Evolutionary conservation across 64 coral and sea anemone species (phyloP).

Genomic region (Montipora efflorescens): DNA sequence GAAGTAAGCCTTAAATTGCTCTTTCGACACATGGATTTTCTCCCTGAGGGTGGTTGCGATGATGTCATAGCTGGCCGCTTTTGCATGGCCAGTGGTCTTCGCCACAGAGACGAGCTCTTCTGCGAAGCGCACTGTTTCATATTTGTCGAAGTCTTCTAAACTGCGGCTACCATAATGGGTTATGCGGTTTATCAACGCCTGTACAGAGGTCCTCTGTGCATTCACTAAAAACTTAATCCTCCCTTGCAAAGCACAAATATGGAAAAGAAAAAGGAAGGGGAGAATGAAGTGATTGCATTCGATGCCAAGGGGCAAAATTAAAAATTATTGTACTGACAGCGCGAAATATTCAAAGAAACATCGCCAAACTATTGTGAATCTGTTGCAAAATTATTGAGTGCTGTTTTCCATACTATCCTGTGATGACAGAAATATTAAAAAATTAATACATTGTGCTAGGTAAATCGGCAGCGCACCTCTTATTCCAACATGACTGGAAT

Average conservation of each 20-base stretch:
- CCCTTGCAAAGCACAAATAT: not conserved
- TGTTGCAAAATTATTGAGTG: not conserved
- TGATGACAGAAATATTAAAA: not conserved
- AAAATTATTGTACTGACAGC: not conserved
- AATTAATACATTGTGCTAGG: not conserved
- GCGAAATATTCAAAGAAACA: not conserved
- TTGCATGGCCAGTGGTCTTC: constrained; percentile 6
- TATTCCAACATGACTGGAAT: not conserved
- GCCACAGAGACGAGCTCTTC: constrained; percentile 13
- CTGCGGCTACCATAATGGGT: not conserved
- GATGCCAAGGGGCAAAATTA: not conserved
- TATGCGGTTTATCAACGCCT: not conserved
- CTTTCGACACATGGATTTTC: not conserved
- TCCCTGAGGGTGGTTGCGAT: constrained; percentile 1
- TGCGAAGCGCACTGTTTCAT: constrained; percentile 10
- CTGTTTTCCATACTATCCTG: not conserved
- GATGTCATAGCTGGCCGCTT: constrained; percentile 7
- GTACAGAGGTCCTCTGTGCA: not conserved
- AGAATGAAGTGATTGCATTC: not conserved
- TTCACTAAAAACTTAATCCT: not conserved
- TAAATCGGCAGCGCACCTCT: not conserved
- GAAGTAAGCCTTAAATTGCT: not conserved
- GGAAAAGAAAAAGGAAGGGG: not conserved
- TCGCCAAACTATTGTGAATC: not conserved
- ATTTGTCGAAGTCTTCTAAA: constrained; percentile 36